phyloP scores from a whole-genome alignment of 2,888 invertebrate species.

The Diarsia brunnea region DNA sequence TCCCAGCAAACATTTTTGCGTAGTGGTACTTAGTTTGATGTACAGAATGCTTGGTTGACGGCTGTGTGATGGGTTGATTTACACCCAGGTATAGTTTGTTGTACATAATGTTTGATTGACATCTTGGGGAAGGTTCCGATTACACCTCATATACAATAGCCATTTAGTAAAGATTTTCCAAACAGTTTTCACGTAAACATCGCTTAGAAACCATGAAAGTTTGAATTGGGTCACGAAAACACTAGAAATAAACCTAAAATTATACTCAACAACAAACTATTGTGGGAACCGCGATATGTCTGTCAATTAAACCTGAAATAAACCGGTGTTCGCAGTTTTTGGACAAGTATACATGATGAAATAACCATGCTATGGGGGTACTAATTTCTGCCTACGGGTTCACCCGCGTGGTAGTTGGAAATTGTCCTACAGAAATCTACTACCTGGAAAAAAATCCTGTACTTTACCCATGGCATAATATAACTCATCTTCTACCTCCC shows the following conservation, averaged over 20 bases:
- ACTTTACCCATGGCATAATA: neutral
- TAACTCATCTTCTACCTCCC: neutral
- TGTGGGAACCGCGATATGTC: constrained; percentile 29
- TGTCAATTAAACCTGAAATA: constrained; percentile 39
- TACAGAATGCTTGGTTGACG: no score
- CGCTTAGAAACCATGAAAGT: neutral
- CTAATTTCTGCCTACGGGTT: neutral
- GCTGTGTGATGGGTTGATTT: no score
- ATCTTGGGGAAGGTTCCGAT: no score
- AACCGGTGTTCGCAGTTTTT: constrained; percentile 15
- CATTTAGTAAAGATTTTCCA: no score
- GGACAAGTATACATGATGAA: neutral
- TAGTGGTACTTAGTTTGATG: no score
- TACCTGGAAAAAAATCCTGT: neutral
- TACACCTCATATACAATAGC: neutral
- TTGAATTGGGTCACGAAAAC: constrained; percentile 22
- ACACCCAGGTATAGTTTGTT: no score
- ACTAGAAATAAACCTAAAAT: constrained; percentile 22
- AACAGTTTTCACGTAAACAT: neutral
- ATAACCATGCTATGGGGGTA: neutral
- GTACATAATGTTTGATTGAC: no score
- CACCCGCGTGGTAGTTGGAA: neutral
- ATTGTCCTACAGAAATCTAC: neutral
- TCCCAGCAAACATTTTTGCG: no score
- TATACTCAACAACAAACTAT: constrained; percentile 10